Percentiles rank a stretch among this genome's conserved stretches.
Conservation (phyloP, 2,888 invertebrate species). For the Ctena decussata region DNA sequence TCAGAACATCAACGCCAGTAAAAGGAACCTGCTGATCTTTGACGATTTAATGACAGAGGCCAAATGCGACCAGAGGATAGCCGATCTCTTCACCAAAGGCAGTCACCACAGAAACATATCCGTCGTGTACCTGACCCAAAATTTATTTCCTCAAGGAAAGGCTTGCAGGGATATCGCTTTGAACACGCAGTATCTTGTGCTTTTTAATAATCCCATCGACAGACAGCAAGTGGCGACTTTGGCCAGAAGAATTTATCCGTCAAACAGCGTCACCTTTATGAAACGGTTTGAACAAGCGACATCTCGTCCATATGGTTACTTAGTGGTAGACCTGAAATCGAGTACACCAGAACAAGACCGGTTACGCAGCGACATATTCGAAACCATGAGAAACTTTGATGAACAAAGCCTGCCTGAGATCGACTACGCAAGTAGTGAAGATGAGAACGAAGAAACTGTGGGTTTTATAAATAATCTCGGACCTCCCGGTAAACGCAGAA, state of each 20-base stretch:
- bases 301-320: slow-evolving; percentile 13
- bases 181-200: slow-evolving; percentile 26
- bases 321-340: slow-evolving; percentile 20
- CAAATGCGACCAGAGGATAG: slow-evolving; percentile 14
- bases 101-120: slow-evolving; percentile 29
- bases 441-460: too few relatives aligned
- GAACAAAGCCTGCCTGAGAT: too few relatives aligned
- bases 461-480: too few relatives aligned
- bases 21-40: slow-evolving; percentile 32
- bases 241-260: slow-evolving; percentile 16
- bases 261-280: background rate
- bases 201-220: slow-evolving; percentile 27
- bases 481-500: too few relatives aligned
- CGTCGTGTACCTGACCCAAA: slow-evolving; percentile 20
- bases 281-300: slow-evolving; percentile 21
- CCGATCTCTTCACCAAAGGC: slow-evolving; percentile 28
- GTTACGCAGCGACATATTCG: slow-evolving; percentile 16
- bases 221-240: slow-evolving; percentile 4
- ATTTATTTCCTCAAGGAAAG: slow-evolving; percentile 24
- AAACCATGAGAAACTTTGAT: too few relatives aligned
- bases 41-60: slow-evolving; percentile 46
- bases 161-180: slow-evolving; percentile 28
- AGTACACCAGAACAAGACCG: slow-evolving; percentile 5
- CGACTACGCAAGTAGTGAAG: too few relatives aligned
- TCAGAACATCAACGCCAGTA: slow-evolving; percentile 19